Percentiles rank a stretch among this genome's conserved stretches.
Evolutionary conservation across 2,797 vertebrate genomes (phyloP).

Genomic region (Momotus momota): DNA sequence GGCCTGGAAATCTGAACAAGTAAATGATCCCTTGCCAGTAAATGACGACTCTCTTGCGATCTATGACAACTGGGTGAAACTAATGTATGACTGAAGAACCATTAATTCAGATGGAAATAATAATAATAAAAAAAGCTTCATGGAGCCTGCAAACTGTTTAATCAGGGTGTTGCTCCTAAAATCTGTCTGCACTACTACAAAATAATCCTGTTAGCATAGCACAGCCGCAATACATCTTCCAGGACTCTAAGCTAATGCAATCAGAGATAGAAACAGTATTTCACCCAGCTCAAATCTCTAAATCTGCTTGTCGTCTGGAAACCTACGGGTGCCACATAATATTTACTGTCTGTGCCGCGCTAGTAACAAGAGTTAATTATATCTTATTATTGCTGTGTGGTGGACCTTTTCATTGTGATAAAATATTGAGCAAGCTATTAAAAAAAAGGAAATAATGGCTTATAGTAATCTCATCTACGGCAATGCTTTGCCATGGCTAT

Average conservation of each 20-base stretch:
- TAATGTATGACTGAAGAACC: not conserved
- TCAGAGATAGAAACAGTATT: constrained; percentile 18
- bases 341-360: not conserved
- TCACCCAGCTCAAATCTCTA: not conserved
- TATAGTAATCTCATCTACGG: not conserved
- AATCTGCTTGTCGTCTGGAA: not conserved
- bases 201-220: constrained; percentile 10
- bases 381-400: not conserved
- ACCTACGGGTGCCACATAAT: not conserved
- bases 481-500: not conserved
- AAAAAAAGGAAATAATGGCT: constrained; percentile 9
- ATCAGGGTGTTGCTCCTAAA: not conserved
- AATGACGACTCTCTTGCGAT: not conserved
- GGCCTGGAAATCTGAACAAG: not conserved
- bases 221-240: constrained; percentile 30
- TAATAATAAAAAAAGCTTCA: not conserved
- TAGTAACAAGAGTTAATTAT: not conserved
- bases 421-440: constrained; percentile 15
- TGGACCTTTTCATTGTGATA: constrained; percentile 27
- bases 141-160: not conserved
- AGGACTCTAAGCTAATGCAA: constrained; percentile 3
- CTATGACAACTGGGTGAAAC: not conserved
- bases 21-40: not conserved
- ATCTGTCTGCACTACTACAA: not conserved
- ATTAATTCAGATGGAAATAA: not conserved